These are phyloP conservation scores for Rhopalosiphum nymphaeae DNA, from an alignment of 2,888 invertebrate species.

Conservation along the genomic window DNA sequence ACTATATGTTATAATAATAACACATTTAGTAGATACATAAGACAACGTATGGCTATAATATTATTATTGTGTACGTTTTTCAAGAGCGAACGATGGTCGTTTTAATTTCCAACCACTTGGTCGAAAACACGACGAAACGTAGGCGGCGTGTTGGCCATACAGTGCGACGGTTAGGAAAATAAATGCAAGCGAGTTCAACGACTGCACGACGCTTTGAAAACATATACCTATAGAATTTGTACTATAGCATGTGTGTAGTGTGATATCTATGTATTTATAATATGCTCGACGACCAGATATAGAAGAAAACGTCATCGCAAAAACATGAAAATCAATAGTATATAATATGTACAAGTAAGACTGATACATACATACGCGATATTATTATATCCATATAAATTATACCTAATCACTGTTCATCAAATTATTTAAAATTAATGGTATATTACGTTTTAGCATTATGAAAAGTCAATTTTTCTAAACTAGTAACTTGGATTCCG, in stretches of 20 bases:
- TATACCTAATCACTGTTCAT: not conserved
- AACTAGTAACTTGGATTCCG: not conserved
- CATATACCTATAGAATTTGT: not conserved
- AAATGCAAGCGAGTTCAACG: slow-evolving; percentile 34
- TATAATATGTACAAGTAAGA: not conserved
- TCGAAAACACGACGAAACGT: not conserved
- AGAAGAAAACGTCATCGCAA: not conserved
- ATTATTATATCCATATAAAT: not conserved
- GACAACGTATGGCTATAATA: not conserved
- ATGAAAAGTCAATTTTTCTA: not conserved
- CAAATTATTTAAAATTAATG: not conserved
- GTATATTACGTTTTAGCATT: not conserved
- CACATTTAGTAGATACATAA: not conserved
- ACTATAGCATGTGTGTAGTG: not conserved
- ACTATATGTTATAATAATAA: not conserved
- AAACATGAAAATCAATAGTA: not conserved
- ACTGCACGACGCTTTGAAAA: not conserved
- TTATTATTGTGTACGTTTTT: not conserved
- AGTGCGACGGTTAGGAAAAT: not conserved
- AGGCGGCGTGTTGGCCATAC: not conserved
- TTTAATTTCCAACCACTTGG: not conserved
- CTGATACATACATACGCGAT: not conserved
- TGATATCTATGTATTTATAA: not conserved
- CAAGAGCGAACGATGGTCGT: not conserved
- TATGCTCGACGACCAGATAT: not conserved